phyloP scores from a whole-genome alignment of 2,113 vertebrate species.

The Synodontis membranacea region DNA sequence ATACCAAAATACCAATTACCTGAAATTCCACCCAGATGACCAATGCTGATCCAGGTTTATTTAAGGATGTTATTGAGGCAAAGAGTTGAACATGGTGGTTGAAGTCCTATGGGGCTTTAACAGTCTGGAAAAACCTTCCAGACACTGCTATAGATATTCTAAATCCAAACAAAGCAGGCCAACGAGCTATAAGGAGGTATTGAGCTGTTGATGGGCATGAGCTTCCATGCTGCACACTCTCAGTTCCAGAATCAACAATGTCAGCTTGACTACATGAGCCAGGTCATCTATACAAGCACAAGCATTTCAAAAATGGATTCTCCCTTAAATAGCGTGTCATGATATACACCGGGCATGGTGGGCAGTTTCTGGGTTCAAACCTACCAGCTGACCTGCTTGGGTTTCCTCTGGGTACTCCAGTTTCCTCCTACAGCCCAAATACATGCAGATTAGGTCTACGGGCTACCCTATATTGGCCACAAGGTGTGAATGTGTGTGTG shows the following conservation, averaged over 20 bases:
- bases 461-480: too few species aligned
- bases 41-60: background rate
- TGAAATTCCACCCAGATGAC: background rate
- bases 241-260: background rate
- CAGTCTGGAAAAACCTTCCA: background rate
- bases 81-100: background rate
- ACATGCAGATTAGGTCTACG: too few species aligned
- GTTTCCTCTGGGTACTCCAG: too few species aligned
- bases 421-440: too few species aligned
- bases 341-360: too few species aligned
- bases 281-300: background rate
- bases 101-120: background rate
- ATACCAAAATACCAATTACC: too few species aligned
- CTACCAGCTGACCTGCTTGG: too few species aligned
- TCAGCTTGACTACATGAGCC: background rate
- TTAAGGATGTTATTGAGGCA: background rate
- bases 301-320: background rate
- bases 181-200: background rate
- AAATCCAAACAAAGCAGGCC: background rate
- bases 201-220: background rate
- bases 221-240: background rate
- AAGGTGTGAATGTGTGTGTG: too few species aligned
- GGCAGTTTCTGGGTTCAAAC: too few species aligned
- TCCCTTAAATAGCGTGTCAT: background rate
- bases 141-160: background rate